These are phyloP conservation scores for Cepphus grylle DNA, from an alignment of 2,113 vertebrate species.

Conservation along the genomic window DNA sequence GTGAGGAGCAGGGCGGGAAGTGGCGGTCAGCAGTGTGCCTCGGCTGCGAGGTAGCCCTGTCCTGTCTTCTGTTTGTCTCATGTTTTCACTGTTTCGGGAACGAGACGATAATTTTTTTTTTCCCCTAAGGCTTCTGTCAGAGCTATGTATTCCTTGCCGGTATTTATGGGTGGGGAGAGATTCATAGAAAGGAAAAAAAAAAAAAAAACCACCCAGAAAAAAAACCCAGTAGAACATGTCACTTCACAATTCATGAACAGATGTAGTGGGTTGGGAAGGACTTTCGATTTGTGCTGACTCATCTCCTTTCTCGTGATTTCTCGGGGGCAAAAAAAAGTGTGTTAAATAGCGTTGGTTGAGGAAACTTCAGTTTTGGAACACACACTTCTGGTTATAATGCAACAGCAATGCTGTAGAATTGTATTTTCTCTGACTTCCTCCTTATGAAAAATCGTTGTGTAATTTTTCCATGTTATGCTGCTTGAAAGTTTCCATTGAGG, in stretches of 20 bases:
- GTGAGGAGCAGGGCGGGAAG: rapidly evolving
- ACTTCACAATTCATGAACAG: background rate
- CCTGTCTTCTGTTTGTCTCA: rapidly evolving
- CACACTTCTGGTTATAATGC: background rate
- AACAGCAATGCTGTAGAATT: background rate
- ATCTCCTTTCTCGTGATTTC: background rate
- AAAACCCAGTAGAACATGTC: background rate
- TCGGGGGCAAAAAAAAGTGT: background rate
- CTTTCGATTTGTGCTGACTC: background rate
- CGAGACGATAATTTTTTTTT: background rate
- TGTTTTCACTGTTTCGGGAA: background rate
- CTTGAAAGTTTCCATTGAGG: background rate
- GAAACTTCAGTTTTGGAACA: background rate
- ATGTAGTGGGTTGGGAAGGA: background rate
- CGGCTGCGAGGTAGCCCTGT: background rate
- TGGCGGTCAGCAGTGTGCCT: rapidly evolving
- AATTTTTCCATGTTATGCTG: background rate
- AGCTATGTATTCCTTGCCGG: rapidly evolving
- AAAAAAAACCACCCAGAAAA: too few species aligned
- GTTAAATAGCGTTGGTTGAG: background rate
- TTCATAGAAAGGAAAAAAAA: background rate
- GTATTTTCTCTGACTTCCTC: background rate
- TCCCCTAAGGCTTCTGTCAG: background rate
- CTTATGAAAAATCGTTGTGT: background rate
- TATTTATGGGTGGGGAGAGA: background rate